Percentiles rank a stretch among this genome's conserved stretches.
Conservation (phyloP, 2,797 vertebrate genomes). For the Carcharodon carcharias region DNA sequence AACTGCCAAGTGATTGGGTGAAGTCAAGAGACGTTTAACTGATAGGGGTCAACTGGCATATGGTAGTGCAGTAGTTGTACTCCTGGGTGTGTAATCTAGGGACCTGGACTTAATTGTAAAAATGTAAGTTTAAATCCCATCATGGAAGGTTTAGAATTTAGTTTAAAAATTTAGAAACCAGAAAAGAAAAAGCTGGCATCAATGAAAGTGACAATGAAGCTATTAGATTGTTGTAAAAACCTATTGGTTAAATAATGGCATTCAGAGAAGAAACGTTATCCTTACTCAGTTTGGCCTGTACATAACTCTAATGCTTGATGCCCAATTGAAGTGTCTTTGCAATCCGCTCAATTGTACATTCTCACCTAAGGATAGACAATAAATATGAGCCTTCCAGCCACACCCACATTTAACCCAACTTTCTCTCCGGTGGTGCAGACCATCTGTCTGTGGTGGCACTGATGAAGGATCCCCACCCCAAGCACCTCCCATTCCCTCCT, state of each 20-base stretch:
- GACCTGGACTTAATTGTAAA: neutral
- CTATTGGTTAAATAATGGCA: neutral
- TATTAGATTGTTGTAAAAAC: neutral
- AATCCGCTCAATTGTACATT: neutral
- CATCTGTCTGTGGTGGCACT: neutral
- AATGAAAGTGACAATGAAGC: neutral
- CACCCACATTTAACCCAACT: neutral
- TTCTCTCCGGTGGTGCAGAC: neutral
- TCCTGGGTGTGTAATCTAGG: no score
- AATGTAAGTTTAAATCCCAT: neutral
- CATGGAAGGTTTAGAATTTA: neutral
- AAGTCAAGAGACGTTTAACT: neutral
- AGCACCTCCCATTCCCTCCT: neutral
- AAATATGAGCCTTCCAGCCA: neutral
- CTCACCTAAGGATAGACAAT: neutral
- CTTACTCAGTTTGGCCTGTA: neutral
- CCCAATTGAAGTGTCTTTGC: neutral
- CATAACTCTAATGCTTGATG: neutral
- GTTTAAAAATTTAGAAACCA: neutral
- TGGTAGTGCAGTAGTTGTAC: neutral
- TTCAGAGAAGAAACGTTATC: neutral
- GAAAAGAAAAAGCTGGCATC: neutral
- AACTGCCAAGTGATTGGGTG: neutral
- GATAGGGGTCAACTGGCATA: neutral
- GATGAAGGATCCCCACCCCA: neutral